Evolutionary conservation across 2,888 invertebrate species (phyloP).

Genomic region (Drosophila greeni): DNA sequence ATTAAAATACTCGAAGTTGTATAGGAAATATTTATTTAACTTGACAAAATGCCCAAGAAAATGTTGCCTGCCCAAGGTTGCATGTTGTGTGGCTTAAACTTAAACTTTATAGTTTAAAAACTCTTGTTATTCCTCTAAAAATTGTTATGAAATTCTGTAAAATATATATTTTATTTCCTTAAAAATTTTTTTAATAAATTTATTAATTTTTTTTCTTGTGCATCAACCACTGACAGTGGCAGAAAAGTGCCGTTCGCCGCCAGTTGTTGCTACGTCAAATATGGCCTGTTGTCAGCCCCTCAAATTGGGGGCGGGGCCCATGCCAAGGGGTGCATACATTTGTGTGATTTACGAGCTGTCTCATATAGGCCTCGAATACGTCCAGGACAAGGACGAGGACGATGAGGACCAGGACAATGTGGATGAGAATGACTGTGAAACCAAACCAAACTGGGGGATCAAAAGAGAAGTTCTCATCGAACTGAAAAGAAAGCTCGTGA

Average conservation of each 20-base stretch:
- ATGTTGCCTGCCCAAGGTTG: not conserved
- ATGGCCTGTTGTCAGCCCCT: slow-evolving; percentile 23
- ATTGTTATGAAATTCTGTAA: not conserved
- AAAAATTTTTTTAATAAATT: not conserved
- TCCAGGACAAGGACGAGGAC: slow-evolving; percentile 21
- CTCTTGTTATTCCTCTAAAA: not conserved
- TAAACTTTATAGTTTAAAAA: not conserved
- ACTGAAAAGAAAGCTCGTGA: slow-evolving; percentile 15
- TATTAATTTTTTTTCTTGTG: not conserved
- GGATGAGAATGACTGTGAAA: slow-evolving; percentile 26
- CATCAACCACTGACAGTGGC: slow-evolving; percentile 27
- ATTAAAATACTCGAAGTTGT: no score
- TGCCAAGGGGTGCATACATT: slow-evolving; percentile 71
- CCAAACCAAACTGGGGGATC: slow-evolving; percentile 20
- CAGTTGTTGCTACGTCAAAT: slow-evolving; percentile 40
- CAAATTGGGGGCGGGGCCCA: slow-evolving; percentile 6
- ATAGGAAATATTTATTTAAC: no score
- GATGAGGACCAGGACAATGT: slow-evolving; percentile 22
- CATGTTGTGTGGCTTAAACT: no score
- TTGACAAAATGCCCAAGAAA: not conserved
- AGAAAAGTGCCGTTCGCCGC: slow-evolving; percentile 62
- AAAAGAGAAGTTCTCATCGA: slow-evolving; percentile 14
- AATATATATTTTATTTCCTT: not conserved
- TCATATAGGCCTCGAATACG: slow-evolving; percentile 43
- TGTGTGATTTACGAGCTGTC: slow-evolving; percentile 73